Base-by-base conservation (phyloP, 2,888 invertebrate genomes). In the Apodemia arnacis region DNA sequence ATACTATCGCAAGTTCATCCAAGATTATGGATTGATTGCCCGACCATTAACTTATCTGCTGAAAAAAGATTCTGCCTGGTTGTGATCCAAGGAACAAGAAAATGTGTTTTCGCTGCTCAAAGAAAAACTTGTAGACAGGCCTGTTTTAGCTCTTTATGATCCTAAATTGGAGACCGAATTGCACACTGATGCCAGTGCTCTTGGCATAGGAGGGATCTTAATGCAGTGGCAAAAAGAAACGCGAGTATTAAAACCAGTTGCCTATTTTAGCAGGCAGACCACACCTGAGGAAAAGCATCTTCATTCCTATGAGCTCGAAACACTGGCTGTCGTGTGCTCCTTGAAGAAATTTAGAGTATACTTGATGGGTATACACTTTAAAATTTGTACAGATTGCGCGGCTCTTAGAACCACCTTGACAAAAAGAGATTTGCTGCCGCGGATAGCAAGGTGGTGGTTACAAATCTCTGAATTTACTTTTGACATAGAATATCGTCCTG, bases 241-340 rank as follows among this genome's bases (percentile, higher is more conserved):
- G 11, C 8, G 82, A 27, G 7, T 72, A 77, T 74, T 88, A 63
- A 70, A 79, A 34, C 81, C 87, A 31, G 87, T 84, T 2, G 76
- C 82, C 1, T 82, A 54, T 69, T 85, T 70, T 13, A 80, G 83
- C 27, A 38, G 82, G 0, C 75, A 80, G 38, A 82, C 82, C 0
- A 63, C 82, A 0, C 76, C 70, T 0, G 85, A 82, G n/a, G 82
- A 82, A 44, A 76, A 80, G 13, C 59, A 70, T 38, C 73, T 80
- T 7, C 85, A 83, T 27, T 63, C 76, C 0, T 85, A 80, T 38
- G 54, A 76, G n/a, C 21, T 82, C 1, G 82, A 82, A 31, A 82
- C 82, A 2, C 21, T 82, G 11, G 70, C 82, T 24, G 76, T 82
- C 6, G n/a, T 76, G 8, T 54, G 73, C 21, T n/a, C 80, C 0